phyloP scores from a whole-genome alignment of 2,113 vertebrate species.

The Takifugu flavidus region DNA sequence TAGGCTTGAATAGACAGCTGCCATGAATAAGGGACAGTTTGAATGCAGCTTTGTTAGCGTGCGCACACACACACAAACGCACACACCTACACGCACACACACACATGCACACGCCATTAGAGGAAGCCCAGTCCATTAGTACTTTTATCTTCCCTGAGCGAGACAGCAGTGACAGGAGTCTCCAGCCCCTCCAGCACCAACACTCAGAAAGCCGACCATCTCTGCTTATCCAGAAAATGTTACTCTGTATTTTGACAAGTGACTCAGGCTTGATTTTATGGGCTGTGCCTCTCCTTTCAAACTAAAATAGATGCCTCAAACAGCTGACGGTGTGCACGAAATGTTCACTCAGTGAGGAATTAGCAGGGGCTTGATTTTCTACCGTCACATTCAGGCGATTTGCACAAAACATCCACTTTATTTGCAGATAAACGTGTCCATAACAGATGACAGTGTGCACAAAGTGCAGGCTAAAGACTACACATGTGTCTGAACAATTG shows the following conservation, averaged over 20 bases:
- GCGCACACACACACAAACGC: too few species aligned
- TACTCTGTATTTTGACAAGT: constrained; percentile 27
- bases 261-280: constrained; percentile 15
- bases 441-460: constrained; percentile 25
- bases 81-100: too few species aligned
- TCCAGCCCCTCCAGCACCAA: constrained; percentile 8
- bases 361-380: constrained; percentile 14
- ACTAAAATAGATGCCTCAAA: constrained; percentile 29
- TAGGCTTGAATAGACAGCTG: too few species aligned
- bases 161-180: constrained; percentile 38
- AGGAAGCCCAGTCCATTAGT: constrained; percentile 54
- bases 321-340: constrained; percentile 24
- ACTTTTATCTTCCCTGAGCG: constrained; percentile 62
- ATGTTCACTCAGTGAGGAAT: constrained; percentile 10
- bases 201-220: constrained; percentile 2
- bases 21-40: too few species aligned
- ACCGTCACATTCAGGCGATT: background rate
- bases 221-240: constrained; percentile 37
- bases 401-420: constrained; percentile 35
- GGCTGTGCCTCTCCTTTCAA: constrained; percentile 12
- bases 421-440: constrained; percentile 22
- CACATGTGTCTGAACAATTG: too few species aligned
- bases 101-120: constrained; percentile 50
- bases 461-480: too few species aligned
- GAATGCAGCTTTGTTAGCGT: too few species aligned